Base-by-base conservation (phyloP, 2,888 invertebrate genomes). In the Epinotia demarniana region DNA sequence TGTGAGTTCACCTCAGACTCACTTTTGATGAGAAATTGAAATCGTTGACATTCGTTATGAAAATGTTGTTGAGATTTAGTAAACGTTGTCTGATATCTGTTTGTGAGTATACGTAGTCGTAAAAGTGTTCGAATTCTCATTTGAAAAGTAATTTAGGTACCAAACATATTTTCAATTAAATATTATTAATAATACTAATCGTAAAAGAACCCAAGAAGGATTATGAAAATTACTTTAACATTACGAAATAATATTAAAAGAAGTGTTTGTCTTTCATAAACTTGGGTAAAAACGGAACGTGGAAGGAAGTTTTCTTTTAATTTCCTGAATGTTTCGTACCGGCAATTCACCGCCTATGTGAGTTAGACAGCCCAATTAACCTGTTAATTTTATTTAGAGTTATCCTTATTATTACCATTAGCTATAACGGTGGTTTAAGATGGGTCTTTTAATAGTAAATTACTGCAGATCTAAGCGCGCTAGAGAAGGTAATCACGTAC, bases 1-100 rank as follows among this genome's bases (percentile, higher is more conserved):
- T 43, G 2, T 16, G 57, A 12, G 33, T 62, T 62, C 63, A 74
- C 63, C 62, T 74, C 58, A 63, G 62, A 74, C 69, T 69, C 69
- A 63, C 74, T 74, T 74, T 69, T 74, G 39, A 39, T 9, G 39
- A 39, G 39, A 39, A 9, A 39, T 9, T 9, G 9, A 27, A 33
- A 57, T n/a, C 13, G 16, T 18, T 6, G 13, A 43, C n/a, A 53
- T 49, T 49, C n/a, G 27, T 62, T 18, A 9, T 53, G 53, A 49
- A 49, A 39, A 9, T 9, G 39, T 39, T 39, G 39, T 9, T 9
- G 39, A 39, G 9, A 39, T 39, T 39, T 1, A n/a, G n/a, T n/a
- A n/a, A 9, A 39, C 39, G 39, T 39, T 39, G 9, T 8, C 39
- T 39, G 0, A 33, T 33, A 39, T 39, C 9, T 39, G 39, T 9